phyloP scores from a whole-genome alignment of 2,797 vertebrate species.

The Eulemur rubriventer region DNA sequence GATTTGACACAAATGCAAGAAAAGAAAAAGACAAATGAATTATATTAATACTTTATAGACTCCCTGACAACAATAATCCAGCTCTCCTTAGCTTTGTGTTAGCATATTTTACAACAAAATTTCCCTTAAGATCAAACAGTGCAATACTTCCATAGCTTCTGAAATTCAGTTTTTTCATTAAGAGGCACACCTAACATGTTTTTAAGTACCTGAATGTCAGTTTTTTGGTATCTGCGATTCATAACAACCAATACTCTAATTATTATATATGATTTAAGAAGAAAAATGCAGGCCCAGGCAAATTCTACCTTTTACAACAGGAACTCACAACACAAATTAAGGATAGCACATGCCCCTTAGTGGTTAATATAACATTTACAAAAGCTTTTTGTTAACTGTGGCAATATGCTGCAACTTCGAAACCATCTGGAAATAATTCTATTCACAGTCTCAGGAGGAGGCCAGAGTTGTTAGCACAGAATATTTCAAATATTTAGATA shows the following conservation, averaged over 20 bases:
- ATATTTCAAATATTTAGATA: conserved; percentile 77
- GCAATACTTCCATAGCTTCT: not conserved
- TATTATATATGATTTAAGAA: conserved; percentile 51
- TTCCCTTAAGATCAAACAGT: not conserved
- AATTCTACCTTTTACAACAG: conserved; percentile 56
- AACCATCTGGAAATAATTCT: conserved; percentile 79
- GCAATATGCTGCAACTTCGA: conserved; percentile 68
- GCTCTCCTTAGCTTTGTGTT: not conserved
- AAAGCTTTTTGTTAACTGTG: conserved; percentile 79
- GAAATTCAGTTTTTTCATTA: conserved; percentile 26
- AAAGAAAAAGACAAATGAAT: not conserved
- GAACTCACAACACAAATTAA: conserved; percentile 74
- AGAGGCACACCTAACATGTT: not conserved
- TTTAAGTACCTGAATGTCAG: not conserved
- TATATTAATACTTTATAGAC: not conserved
- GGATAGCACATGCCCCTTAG: conserved; percentile 68
- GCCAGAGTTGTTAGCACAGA: conserved; percentile 66
- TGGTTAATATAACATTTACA: conserved; percentile 80
- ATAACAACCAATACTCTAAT: conserved; percentile 28
- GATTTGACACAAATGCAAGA: conserved; percentile 35
- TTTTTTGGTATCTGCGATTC: conserved; percentile 29
- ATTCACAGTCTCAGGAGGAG: conserved; percentile 70
- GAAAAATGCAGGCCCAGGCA: conserved; percentile 56
- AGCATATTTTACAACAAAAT: conserved; percentile 22
- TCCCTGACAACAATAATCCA: not conserved